phyloP scores from a whole-genome alignment of 92 coral and sea anemone genomes.

The Isaurus tuberculatus region DNA sequence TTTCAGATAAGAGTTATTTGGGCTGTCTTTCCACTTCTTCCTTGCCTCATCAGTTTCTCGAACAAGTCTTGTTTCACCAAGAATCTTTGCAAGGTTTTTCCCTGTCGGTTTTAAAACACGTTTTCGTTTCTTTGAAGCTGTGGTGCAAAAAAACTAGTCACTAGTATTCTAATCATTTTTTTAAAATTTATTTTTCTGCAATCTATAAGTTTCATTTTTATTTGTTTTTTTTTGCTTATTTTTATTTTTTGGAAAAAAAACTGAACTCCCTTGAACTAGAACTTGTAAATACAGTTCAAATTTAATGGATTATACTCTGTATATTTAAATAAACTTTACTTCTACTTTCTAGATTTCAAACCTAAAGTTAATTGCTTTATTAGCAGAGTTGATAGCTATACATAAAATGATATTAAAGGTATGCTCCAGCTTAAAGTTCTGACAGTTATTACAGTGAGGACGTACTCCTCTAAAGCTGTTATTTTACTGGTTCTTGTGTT shows the following conservation, averaged over 20 bases:
- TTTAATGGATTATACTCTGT: not conserved
- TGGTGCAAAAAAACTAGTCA: not conserved
- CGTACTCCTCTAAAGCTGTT: too few relatives aligned
- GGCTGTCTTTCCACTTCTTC: too few relatives aligned
- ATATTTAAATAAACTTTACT: not conserved
- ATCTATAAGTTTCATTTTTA: not conserved
- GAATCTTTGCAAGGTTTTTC: not conserved
- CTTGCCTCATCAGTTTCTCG: too few relatives aligned
- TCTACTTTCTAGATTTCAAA: not conserved
- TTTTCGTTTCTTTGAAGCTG: slow-evolving; percentile 3
- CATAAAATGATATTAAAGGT: not conserved
- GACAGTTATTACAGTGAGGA: not conserved
- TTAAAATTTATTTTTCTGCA: not conserved
- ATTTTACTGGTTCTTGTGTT: too few relatives aligned
- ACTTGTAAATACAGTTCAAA: not conserved
- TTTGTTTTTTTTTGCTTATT: not conserved
- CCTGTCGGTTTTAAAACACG: not conserved
- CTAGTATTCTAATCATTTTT: not conserved
- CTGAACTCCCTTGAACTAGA: not conserved
- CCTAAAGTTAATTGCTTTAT: not conserved
- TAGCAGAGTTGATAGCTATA: not conserved
- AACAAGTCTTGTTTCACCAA: too few relatives aligned
- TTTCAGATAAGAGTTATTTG: too few relatives aligned
- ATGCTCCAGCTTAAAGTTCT: not conserved
- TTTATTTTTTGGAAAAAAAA: not conserved